phyloP scores from a whole-genome alignment of 2,797 vertebrate genomes.

The Alosa sapidissima region DNA sequence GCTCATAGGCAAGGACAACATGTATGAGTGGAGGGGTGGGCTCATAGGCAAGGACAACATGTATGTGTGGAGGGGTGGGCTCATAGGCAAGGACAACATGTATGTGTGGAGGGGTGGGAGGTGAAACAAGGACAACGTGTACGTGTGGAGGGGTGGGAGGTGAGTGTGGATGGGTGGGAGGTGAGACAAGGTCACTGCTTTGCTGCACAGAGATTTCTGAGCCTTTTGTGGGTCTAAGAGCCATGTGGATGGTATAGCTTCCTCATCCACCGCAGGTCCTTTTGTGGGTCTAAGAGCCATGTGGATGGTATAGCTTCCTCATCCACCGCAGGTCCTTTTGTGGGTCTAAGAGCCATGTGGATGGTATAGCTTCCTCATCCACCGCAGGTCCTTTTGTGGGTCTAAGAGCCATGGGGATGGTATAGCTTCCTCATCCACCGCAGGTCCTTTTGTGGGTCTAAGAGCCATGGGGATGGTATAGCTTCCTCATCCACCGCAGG shows the following conservation, averaged over 20 bases:
- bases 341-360: slow-evolving; percentile 44
- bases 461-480: slow-evolving; percentile 37
- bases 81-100: neutral
- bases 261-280: slow-evolving; percentile 40
- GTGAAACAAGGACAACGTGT: neutral
- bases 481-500: slow-evolving; percentile 40
- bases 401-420: slow-evolving; percentile 43
- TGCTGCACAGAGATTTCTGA: no score
- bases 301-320: slow-evolving; percentile 26
- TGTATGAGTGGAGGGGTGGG: neutral
- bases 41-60: neutral
- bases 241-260: slow-evolving; percentile 24
- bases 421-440: slow-evolving; percentile 36
- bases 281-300: slow-evolving; percentile 44
- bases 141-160: neutral
- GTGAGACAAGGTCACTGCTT: no score
- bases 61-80: neutral
- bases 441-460: slow-evolving; percentile 30
- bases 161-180: no score
- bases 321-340: slow-evolving; percentile 37
- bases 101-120: neutral
- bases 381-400: slow-evolving; percentile 36
- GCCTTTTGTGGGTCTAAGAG: slow-evolving; percentile 41
- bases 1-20: no score
- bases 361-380: slow-evolving; percentile 30